Evolutionary conservation across 23 tunicate genomes (phyloP).

Genomic region (Styela clava): DNA sequence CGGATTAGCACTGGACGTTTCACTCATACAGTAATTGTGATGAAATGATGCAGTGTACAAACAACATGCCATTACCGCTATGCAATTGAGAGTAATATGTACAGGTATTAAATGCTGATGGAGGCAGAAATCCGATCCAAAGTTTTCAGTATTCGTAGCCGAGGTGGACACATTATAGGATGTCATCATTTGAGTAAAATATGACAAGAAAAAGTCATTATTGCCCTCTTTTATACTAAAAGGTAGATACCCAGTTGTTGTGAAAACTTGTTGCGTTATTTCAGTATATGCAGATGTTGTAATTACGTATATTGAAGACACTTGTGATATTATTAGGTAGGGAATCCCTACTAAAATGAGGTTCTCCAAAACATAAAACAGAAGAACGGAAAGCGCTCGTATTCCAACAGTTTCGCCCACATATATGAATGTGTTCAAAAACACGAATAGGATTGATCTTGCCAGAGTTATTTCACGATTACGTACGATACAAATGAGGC

Average conservation of each 20-base stretch:
- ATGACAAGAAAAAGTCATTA: not conserved
- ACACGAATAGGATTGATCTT: slow-evolving; percentile 12
- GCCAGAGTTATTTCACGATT: not conserved
- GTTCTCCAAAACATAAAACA: slow-evolving; percentile 11
- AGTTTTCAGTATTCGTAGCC: not conserved
- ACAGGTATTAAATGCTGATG: not conserved
- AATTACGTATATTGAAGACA: not conserved
- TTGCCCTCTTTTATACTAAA: not conserved
- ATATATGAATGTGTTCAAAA: slow-evolving; percentile 18
- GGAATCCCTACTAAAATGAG: slow-evolving; percentile 6
- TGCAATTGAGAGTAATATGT: slow-evolving; percentile 5
- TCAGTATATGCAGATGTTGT: not conserved
- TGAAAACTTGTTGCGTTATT: not conserved
- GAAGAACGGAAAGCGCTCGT: not conserved
- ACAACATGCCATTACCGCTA: slow-evolving; percentile 5
- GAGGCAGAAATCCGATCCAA: not conserved
- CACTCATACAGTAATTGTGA: not conserved
- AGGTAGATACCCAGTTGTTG: not conserved
- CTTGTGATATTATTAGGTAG: not conserved
- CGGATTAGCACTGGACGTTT: not conserved
- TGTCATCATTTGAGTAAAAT: not conserved
- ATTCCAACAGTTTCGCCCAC: slow-evolving; percentile 18
- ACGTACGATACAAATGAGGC: not conserved
- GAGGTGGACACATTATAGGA: not conserved
- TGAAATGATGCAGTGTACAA: slow-evolving; percentile 12